These are phyloP conservation scores for Momotus momota DNA, from an alignment of 2,797 vertebrate genomes.

Conservation along the genomic window DNA sequence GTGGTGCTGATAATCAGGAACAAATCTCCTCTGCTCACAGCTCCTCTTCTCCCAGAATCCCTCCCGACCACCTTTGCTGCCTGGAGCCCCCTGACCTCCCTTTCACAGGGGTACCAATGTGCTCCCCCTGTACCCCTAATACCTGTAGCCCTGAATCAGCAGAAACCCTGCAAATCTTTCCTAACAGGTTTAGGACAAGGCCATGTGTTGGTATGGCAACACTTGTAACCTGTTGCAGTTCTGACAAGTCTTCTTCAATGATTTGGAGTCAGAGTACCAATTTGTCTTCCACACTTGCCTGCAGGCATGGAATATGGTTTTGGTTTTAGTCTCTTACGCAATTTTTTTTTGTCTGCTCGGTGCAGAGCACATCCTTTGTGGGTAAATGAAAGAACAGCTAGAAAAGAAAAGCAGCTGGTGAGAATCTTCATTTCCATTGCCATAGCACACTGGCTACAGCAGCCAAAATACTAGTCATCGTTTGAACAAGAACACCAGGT, in stretches of 20 bases:
- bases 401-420: not conserved
- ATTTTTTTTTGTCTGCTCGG: not conserved
- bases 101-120: not conserved
- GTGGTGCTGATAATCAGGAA: not conserved
- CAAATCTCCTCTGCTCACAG: not conserved
- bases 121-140: too few relatives aligned
- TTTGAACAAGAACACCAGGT: not conserved
- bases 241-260: not conserved
- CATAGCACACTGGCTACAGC: not conserved
- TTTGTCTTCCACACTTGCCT: not conserved
- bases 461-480: not conserved
- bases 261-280: not conserved
- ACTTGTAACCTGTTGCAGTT: not conserved
- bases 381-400: not conserved
- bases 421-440: not conserved
- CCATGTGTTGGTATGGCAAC: not conserved
- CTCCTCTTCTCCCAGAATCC: not conserved
- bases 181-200: not conserved
- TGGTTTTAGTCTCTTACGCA: not conserved
- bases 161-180: not conserved
- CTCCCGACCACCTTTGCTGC: not conserved
- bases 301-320: not conserved
- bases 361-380: not conserved
- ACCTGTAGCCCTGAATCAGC: not conserved
- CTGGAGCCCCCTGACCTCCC: not conserved